These are phyloP conservation scores for Sebastolobus alascanus DNA, from an alignment of 2,797 vertebrate genomes.

Conservation along the genomic window DNA sequence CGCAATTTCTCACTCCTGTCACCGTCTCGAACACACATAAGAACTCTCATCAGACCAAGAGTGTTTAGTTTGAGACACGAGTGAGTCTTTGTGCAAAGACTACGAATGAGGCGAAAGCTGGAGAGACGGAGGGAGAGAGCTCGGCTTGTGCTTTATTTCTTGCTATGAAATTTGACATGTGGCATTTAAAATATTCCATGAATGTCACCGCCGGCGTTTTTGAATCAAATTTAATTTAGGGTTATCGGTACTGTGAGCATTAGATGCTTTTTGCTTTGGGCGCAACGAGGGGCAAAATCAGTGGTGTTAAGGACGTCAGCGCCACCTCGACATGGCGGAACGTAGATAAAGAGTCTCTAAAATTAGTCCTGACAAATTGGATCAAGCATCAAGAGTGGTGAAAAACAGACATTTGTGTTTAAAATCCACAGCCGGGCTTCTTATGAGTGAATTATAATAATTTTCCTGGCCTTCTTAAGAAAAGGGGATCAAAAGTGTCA, in stretches of 20 bases:
- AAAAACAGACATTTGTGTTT: constrained; percentile 36
- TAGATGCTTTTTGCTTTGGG: constrained; percentile 47
- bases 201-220: constrained; percentile 15
- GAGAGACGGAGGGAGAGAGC: constrained; percentile 9
- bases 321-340: constrained; percentile 33
- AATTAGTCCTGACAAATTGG: constrained; percentile 54
- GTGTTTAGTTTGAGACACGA: constrained; percentile 9
- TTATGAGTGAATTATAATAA: constrained; percentile 29
- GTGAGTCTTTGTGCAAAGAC: constrained; percentile 10
- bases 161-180: constrained; percentile 32
- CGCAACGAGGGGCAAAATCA: constrained; percentile 29
- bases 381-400: constrained; percentile 32
- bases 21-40: constrained; percentile 31
- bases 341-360: constrained; percentile 45
- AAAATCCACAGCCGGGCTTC: constrained; percentile 30
- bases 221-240: constrained; percentile 37
- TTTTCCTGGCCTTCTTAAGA: constrained; percentile 23
- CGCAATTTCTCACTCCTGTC: constrained; percentile 23
- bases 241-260: constrained; percentile 14
- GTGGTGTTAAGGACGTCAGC: constrained; percentile 35
- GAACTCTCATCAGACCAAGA: constrained; percentile 27
- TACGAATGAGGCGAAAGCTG: neutral
- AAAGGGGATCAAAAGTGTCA: constrained; percentile 15
- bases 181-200: constrained; percentile 38
- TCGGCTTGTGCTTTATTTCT: constrained; percentile 13